A percentile compares a stretch with the other conserved stretches of the same genome.
phyloP scores from a whole-genome alignment of 1,140 invertebrate species.

The Condylostylus longicornis region DNA sequence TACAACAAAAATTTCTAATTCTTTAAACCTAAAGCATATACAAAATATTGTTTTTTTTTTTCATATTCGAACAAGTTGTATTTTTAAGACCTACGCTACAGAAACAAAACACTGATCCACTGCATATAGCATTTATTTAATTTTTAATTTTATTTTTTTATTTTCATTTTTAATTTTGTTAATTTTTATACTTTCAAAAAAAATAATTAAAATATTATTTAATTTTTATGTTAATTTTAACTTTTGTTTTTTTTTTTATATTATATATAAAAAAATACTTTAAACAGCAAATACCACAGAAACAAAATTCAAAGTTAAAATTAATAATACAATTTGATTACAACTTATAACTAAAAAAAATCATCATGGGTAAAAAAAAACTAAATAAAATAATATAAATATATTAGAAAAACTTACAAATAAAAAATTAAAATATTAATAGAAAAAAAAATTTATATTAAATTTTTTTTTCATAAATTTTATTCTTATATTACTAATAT shows the following conservation, averaged over 20 bases:
- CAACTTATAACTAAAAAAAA: neutral
- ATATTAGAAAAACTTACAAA: neutral
- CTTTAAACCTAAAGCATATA: neutral
- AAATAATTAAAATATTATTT: neutral
- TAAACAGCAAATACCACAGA: neutral
- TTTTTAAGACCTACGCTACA: slow-evolving; percentile 3
- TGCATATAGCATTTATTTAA: slow-evolving; percentile 3
- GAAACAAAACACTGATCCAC: slow-evolving; percentile 8
- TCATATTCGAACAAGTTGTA: too few relatives aligned
- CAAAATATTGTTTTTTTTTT: neutral
- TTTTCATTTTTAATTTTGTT: neutral
- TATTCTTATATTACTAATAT: neutral
- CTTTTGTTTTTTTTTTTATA: too few relatives aligned
- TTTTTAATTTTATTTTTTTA: neutral
- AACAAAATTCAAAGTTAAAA: neutral
- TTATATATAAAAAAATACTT: too few relatives aligned
- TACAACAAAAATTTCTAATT: neutral
- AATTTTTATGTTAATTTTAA: too few relatives aligned
- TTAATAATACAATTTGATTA: neutral
- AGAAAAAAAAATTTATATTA: neutral
- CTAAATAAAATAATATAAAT: neutral
- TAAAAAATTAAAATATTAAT: neutral
- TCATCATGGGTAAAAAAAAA: too few relatives aligned
- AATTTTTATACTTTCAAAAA: neutral
- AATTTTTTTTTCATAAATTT: neutral